Evolutionary conservation across 2,113 vertebrate species (phyloP), one percentile per base, ranked within the genome.

Genomic region (Brachypodius melanocephalos): DNA sequence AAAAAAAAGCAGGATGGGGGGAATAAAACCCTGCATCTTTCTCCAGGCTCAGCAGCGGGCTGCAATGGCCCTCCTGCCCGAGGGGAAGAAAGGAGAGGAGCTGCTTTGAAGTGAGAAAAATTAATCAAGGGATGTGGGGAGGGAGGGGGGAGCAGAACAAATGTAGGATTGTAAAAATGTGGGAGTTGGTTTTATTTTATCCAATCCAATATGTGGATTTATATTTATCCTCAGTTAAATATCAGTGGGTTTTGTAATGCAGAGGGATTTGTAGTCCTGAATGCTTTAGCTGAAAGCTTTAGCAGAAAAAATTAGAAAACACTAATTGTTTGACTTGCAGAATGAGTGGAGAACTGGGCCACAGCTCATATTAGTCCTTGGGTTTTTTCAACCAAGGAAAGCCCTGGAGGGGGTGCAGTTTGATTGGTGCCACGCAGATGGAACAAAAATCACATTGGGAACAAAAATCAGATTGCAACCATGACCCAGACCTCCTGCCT

Each of bases 81-180:
- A 3, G 71, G 72, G 59, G 13, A 57, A 48, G 26, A 79, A 62
- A 38, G 4, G 32, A 72, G 22, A 72, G 45, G 31, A 76, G 29
- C n/a, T 0, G 4, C 38, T 86, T 21, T 52, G 73, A 87, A 67
- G 63, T 0, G 10, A 80, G 49, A 58, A 62, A 80, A 88, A 59
- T 22, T 14, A 88, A 38, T 4, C 45, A 49, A 71, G 48, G 59
- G 58, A 16, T 0, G 0, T 9, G 25, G 13, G 2, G 7, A 25
- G 8, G 3, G 1, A 5, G 28, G 10, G 3, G 8, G 22, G 40
- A 29, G 36, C 38, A 51, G 58, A 90, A 40, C 32, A 77, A 67
- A 68, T 5, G 38, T 3, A 45, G 73, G 51, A 43, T 32, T 80
- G 68, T 74, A 57, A 81, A 69, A 90, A 20, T 2, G 4, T 12